Evolutionary conservation across 2,113 vertebrate species (phyloP), one percentile per base, ranked within the genome.

Genomic region (Poicephalus meyeri): DNA sequence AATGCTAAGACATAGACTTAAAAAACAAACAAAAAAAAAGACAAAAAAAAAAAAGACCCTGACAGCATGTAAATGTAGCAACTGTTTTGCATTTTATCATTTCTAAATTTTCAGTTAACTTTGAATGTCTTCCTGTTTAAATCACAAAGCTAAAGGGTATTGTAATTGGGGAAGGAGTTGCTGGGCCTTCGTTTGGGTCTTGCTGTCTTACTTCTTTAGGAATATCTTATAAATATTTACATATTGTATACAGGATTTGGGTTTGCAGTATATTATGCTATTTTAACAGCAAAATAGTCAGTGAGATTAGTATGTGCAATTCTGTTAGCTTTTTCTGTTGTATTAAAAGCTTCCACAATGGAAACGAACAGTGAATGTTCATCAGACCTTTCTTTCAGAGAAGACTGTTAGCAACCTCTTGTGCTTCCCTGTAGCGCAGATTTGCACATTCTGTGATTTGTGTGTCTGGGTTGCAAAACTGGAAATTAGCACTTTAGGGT

Each of bases 371-470:
- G 68, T 61, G 92, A 83, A 86, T 64, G 52, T 74, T 94, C 61
- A 42, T 90, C 83, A 88, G 84, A 56, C 63, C 37, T 94, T 94
- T 90, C 29, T 90, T 91, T 86, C 29, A 44, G 76, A 94, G 86
- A 79, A 84, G 88, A 91, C 85, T 95, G 82, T 95, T 96, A 80
- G 61, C 72, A 74, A 91, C 80, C 35, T 60, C 63, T 78, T 90
- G 82, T 66, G 80, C 88, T 95, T 96, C 93, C 86, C 85, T 91
- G 82, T 83, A 88, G 74, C 80, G 82, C 88, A 86, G 44, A 71
- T 74, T 70, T 90, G 65, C 85, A 77, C 71, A n/a, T 44, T 70
- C 49, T 77, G 69, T 55, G 68, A 79, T 78, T 91, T 25, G 26
- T 4, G 2, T 83, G 31, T 89, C 90, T 95, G 3, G 88, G 88